Percentiles rank a stretch among this genome's conserved stretches.
phyloP scores from a whole-genome alignment of 2,797 vertebrate species.

The Picus viridis region DNA sequence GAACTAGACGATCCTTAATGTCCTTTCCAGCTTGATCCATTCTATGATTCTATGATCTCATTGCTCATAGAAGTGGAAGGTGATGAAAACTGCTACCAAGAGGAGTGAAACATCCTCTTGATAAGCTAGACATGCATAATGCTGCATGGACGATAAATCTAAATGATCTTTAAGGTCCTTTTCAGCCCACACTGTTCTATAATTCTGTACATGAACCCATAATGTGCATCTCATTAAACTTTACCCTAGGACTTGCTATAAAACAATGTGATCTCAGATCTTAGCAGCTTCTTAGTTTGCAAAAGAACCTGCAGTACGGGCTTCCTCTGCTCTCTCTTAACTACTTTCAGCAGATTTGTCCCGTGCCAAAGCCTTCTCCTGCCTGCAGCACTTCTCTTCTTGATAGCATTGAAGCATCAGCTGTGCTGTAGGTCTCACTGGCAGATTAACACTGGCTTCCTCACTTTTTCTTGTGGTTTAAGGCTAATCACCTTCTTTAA shows the following conservation, averaged over 20 bases:
- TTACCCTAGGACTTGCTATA: background rate
- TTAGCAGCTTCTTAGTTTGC: background rate
- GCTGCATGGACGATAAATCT: background rate
- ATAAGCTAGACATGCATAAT: fast-evolving
- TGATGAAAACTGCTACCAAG: background rate
- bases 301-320: background rate
- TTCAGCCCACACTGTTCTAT: too few species aligned
- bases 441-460: background rate
- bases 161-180: too few species aligned
- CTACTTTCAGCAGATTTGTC: background rate
- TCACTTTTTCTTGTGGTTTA: background rate
- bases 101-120: background rate
- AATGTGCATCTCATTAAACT: background rate
- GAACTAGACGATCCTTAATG: too few species aligned
- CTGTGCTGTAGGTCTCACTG: background rate
- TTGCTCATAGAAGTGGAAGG: background rate
- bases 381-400: background rate
- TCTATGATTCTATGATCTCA: too few species aligned
- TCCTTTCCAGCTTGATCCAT: too few species aligned
- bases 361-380: background rate
- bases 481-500: background rate
- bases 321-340: background rate
- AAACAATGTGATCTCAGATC: background rate
- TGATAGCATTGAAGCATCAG: background rate
- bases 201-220: background rate